Evolutionary conservation across 1,140 invertebrate genomes (phyloP), one percentile per base, ranked within the genome.

Genomic region (Sycophaga agraensis): DNA sequence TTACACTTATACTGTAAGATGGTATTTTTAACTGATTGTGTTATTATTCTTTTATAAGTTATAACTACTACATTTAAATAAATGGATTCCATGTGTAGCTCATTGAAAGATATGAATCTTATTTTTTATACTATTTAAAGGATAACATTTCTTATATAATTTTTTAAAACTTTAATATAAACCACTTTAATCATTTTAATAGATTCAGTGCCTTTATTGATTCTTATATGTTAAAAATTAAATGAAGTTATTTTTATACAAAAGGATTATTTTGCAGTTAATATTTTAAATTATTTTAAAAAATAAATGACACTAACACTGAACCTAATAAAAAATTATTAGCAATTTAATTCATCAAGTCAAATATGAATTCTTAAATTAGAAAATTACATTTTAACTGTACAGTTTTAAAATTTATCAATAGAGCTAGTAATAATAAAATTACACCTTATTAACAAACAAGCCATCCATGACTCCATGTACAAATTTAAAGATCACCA

Each of bases 371-470:
- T 50, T 21, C 28, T 17, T 22, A 48, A 62, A 55, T 35, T 49
- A 54, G 22, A 57, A 61, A 55, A 26, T 55, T 21, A 61, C 14
- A 59, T 37, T 56, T 55, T 6, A 55, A 54, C 34, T 63, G 46
- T 63, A 63, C 60, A 63, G 37, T 26, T 63, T 56, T 39, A 63
- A 53, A 56, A 50, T 50, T 42, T 49, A 50, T 63, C 49, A 55
- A 55, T 63, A 63, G 34, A 61, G 21, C 49, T 54, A 61, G 59
- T 4, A 54, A 39, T 45, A 21, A 46, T 51, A 26, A 43, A 42
- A 56, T 19, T 63, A 63, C 31, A 51, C 24, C 37, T 40, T 62
- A 55, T 55, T 39, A 46, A 62, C 51, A 62, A 62, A 17, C 2
- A 51, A 42, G 35, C 49, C 37, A 51, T 34, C 14, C 24, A 34